phyloP scores from a whole-genome alignment of 2,888 invertebrate species.

The Tenthredo notha region DNA sequence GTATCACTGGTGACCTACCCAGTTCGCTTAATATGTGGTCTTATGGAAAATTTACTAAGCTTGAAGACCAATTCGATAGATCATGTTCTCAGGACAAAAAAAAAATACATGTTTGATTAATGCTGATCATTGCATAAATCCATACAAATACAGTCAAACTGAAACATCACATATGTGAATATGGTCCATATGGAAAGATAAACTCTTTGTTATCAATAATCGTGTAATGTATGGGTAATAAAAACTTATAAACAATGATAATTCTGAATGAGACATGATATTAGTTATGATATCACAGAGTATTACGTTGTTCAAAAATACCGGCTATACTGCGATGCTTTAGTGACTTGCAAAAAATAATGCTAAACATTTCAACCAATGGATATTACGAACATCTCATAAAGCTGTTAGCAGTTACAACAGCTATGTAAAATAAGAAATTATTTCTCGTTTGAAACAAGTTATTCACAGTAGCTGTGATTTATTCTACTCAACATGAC shows the following conservation, averaged over 20 bases:
- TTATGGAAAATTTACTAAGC: neutral
- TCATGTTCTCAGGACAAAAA: neutral
- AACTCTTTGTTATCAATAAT: neutral
- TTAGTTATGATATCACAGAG: neutral
- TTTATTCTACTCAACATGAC: neutral
- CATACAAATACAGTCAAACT: neutral
- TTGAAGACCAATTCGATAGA: neutral
- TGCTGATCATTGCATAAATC: neutral
- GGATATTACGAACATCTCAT: too few relatives aligned
- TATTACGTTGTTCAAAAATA: neutral
- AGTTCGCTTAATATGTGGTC: neutral
- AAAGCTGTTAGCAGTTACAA: neutral
- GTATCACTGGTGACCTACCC: neutral
- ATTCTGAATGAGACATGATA: neutral
- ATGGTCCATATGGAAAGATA: neutral
- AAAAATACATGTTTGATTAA: neutral
- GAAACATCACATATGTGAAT: neutral
- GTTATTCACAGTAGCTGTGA: neutral
- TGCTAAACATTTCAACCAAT: neutral
- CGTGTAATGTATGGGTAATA: neutral
- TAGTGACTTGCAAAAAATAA: neutral
- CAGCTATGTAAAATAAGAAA: neutral
- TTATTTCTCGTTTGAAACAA: neutral
- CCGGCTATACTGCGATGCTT: neutral
- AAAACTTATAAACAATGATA: conserved; percentile 4